Percentiles rank a stretch among this genome's conserved stretches.
Conservation (phyloP, 2,888 invertebrate species). For the Thysanoteuthis rhombus region DNA sequence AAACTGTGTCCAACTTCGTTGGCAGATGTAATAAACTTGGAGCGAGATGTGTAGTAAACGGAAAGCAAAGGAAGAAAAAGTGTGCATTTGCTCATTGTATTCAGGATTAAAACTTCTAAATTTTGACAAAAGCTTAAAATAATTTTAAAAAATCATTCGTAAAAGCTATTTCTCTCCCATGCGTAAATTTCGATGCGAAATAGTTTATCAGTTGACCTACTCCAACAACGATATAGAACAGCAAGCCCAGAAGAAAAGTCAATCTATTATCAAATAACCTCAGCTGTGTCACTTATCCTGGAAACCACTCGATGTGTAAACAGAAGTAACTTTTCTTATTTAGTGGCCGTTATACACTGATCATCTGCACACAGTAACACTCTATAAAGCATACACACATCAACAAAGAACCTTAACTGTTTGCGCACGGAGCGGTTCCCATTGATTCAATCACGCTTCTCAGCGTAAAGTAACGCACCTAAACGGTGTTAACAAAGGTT, state of each 20-base stretch:
- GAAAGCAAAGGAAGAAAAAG: too few species aligned
- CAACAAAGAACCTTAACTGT: not conserved
- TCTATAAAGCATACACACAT: not conserved
- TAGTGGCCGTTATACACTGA: not conserved
- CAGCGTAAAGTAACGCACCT: not conserved
- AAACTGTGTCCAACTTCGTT: too few species aligned
- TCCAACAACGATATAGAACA: not conserved
- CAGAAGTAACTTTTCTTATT: not conserved
- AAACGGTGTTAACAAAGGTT: not conserved
- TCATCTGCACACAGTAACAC: not conserved
- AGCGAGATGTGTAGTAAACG: too few species aligned
- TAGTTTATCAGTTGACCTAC: not conserved
- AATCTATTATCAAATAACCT: not conserved
- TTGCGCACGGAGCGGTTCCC: not conserved
- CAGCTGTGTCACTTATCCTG: not conserved
- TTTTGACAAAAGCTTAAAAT: not conserved
- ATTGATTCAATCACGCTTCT: not conserved
- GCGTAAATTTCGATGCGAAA: not conserved
- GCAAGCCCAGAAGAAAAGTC: not conserved
- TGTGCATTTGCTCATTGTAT: too few species aligned
- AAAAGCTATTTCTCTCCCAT: not conserved
- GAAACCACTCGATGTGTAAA: not conserved
- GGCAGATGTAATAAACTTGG: too few species aligned
- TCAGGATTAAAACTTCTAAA: too few species aligned
- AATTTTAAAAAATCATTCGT: not conserved